Base-by-base conservation (phyloP, 1,140 invertebrate species). In the Choristoneura fumiferana region DNA sequence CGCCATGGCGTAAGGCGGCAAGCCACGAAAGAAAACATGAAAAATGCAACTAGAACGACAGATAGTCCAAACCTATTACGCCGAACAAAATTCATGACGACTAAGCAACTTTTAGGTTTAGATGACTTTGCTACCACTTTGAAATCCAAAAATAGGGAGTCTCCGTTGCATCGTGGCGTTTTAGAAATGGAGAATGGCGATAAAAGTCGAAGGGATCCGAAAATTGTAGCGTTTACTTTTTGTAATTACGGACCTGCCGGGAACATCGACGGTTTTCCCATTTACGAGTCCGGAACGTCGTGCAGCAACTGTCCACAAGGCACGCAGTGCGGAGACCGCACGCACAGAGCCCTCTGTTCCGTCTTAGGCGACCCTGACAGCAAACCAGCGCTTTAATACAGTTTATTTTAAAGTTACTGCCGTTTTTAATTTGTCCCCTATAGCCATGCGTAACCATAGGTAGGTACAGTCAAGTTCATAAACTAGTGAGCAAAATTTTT, bases 241-340 rank as follows among this genome's bases (percentile, higher is more conserved):
- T 88, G 85, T 60, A 86, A 88, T 57, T 88, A 88, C 37, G 85
- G 85, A 1, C 85, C 85, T 15, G 83, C 83, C 17, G 85, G 85
- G 8, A 88, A 88, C 57, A 78, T 85, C 34, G 79, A 84, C 12
- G 85, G 85, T 1, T 85, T 85, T 54, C 85, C 85, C 6, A 86
- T 88, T 59, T 88, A 88, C 52, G 73, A 84, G 54, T 71, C 75
- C 8, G 85, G 85, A 1, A 29, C 58, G 1, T 74, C 79, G 29
- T 88, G 85, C 45, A 68, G 60, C 29, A 81, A 83, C 60, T 88
- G 85, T 57, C 85, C 85, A 0, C 75, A 78, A 37, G 85, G 83
- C 5, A 85, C 85, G 8, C 62, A 58, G 8, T 88, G 85, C 58
- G 66, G 66, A 1, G 77, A 84, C 59, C 68, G 70, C 9, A 84